Percentiles rank a stretch among this genome's conserved stretches.
Conservation (phyloP, 2,113 vertebrate genomes). For the Malurus elegans region DNA sequence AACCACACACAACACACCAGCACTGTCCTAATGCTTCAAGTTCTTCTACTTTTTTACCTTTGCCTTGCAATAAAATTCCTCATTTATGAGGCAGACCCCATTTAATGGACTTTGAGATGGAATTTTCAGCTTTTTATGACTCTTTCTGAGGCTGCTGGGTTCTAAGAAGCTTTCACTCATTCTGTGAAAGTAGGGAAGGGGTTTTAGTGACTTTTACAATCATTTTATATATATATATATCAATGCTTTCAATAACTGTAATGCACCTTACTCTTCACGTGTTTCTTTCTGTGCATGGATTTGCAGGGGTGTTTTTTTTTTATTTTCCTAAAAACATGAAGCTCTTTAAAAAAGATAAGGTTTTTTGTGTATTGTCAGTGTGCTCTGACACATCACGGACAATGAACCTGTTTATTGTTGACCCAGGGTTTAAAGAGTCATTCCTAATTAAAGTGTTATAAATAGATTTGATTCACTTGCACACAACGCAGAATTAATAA, state of each 20-base stretch:
- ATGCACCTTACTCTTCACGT: neutral
- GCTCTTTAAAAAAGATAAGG: neutral
- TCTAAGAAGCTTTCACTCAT: neutral
- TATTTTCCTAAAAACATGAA: slow-evolving; percentile 34
- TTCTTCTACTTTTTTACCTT: neutral
- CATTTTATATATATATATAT: neutral
- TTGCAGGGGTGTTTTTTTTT: neutral
- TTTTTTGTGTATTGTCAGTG: neutral
- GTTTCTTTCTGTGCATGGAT: neutral
- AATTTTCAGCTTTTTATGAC: neutral
- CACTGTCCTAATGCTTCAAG: neutral
- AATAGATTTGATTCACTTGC: neutral
- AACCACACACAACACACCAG: neutral
- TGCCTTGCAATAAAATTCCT: neutral
- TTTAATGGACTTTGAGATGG: neutral
- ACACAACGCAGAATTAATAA: slow-evolving; percentile 15
- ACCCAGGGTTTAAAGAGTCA: slow-evolving; percentile 26
- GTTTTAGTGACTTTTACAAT: neutral
- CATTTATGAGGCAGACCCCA: neutral
- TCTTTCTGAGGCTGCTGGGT: neutral
- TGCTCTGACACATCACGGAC: slow-evolving; percentile 44
- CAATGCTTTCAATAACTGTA: slow-evolving; percentile 23
- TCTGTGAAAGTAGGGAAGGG: neutral
- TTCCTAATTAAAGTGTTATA: slow-evolving; percentile 5
- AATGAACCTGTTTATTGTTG: neutral